These are phyloP conservation scores for Ophion obscuratus DNA, from an alignment of 2,888 invertebrate genomes.

Conservation along the genomic window DNA sequence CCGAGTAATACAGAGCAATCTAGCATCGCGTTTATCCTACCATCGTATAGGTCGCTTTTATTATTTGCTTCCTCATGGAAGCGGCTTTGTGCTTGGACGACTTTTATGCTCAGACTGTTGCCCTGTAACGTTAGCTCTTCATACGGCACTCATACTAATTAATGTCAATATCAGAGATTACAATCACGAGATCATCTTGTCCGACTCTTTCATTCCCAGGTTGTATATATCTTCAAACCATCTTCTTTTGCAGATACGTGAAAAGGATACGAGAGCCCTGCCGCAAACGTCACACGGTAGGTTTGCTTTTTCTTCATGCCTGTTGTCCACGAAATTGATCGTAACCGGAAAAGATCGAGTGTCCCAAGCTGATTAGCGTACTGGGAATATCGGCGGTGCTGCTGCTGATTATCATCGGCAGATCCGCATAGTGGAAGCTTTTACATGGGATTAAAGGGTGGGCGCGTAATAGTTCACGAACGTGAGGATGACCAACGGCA, in stretches of 20 bases:
- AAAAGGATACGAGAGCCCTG: too few relatives aligned
- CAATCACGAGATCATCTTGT: too few relatives aligned
- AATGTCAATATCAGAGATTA: neutral
- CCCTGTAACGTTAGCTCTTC: neutral
- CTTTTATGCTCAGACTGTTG: neutral
- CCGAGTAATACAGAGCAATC: conserved; percentile 11
- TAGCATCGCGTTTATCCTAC: conserved; percentile 10
- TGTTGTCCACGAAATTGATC: neutral
- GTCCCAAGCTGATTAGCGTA: conserved; percentile 17
- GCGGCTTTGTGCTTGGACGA: neutral
- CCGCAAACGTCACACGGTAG: neutral
- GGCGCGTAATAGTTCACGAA: conserved; percentile 59
- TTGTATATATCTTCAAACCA: neutral
- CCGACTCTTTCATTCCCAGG: neutral
- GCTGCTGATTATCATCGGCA: conserved; percentile 49
- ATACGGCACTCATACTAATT: neutral
- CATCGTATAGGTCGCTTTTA: conserved; percentile 10
- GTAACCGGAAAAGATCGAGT: neutral
- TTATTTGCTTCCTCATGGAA: neutral
- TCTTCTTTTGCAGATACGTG: too few relatives aligned
- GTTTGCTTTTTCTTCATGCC: neutral
- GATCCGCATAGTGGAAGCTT: conserved; percentile 39
- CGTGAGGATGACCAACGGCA: conserved; percentile 62
- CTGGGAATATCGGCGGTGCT: conserved; percentile 15
- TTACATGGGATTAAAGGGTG: conserved; percentile 50